phyloP scores from a whole-genome alignment of 2,888 invertebrate genomes.

The Hirtodrosophila duncani region DNA sequence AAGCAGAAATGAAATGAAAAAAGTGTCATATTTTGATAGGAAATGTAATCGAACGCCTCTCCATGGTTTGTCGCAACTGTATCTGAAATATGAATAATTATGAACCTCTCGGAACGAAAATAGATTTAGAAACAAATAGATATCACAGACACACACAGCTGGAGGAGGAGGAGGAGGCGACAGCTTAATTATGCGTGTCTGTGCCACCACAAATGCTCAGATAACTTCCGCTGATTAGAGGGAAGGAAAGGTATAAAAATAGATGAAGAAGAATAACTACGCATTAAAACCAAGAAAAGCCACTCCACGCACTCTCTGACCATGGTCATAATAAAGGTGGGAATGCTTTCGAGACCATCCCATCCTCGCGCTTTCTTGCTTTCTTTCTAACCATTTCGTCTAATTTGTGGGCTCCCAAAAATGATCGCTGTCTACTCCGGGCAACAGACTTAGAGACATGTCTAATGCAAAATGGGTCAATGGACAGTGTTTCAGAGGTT shows the following conservation, averaged over 20 bases:
- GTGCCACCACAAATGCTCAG: conserved; percentile 46
- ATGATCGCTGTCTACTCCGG: conserved; percentile 32
- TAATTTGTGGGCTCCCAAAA: conserved; percentile 11
- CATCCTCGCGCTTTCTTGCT: conserved; percentile 46
- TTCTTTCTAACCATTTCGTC: conserved; percentile 18
- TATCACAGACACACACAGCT: too few species aligned
- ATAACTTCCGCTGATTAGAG: conserved; percentile 69
- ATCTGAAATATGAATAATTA: conserved; percentile 49
- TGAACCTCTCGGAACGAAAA: conserved; percentile 30
- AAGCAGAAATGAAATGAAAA: conserved; percentile 11
- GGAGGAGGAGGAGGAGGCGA: conserved; percentile 33
- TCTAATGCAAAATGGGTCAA: conserved; percentile 64
- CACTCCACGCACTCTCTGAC: too few species aligned
- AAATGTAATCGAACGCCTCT: conserved; percentile 38
- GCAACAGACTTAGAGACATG: conserved; percentile 12
- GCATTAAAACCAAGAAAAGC: conserved; percentile 27
- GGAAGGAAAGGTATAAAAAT: conserved; percentile 31
- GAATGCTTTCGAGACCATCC: conserved; percentile 47
- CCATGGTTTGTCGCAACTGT: too few species aligned
- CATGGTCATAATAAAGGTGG: too few species aligned
- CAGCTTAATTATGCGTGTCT: conserved; percentile 60
- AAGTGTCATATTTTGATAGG: conserved; percentile 25
- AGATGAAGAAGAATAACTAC: conserved; percentile 17
- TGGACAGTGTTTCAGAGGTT: conserved; percentile 48
- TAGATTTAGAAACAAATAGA: conserved; percentile 35